These are phyloP conservation scores for Peromyscus attwateri DNA, from an alignment of 2,797 vertebrate genomes.

Conservation along the genomic window DNA sequence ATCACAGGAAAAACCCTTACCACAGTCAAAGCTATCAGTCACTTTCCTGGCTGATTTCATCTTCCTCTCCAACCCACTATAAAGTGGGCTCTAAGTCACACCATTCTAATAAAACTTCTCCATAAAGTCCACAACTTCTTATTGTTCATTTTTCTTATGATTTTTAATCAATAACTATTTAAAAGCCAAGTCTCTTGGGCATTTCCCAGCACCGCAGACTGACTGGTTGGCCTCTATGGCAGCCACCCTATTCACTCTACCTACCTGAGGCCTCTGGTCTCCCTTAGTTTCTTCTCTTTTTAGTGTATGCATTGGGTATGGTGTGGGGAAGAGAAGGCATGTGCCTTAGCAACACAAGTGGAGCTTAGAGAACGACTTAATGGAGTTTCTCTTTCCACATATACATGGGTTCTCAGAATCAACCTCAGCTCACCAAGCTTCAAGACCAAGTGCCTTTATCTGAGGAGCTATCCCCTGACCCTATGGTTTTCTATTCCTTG, in stretches of 20 bases:
- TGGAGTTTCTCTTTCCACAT: neutral
- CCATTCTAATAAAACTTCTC: neutral
- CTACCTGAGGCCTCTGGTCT: constrained; percentile 3
- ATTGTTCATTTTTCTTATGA: neutral
- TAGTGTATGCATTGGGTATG: neutral
- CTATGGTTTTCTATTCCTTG: neutral
- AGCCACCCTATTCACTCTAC: neutral
- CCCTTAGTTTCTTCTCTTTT: constrained; percentile 14
- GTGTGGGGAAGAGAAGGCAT: neutral
- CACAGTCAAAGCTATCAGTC: neutral
- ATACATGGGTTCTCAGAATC: neutral
- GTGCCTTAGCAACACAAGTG: neutral
- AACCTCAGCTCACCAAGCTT: neutral
- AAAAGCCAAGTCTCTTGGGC: neutral
- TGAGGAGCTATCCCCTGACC: neutral
- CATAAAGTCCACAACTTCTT: neutral
- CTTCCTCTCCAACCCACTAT: neutral
- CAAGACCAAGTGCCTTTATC: neutral
- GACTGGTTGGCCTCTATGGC: neutral
- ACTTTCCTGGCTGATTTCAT: neutral
- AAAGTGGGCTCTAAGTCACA: neutral
- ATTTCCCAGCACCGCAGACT: neutral
- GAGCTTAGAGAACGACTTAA: neutral
- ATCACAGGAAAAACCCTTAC: neutral
- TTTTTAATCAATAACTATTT: neutral